phyloP scores from a whole-genome alignment of 2,113 vertebrate genomes.

The Sprattus sprattus region DNA sequence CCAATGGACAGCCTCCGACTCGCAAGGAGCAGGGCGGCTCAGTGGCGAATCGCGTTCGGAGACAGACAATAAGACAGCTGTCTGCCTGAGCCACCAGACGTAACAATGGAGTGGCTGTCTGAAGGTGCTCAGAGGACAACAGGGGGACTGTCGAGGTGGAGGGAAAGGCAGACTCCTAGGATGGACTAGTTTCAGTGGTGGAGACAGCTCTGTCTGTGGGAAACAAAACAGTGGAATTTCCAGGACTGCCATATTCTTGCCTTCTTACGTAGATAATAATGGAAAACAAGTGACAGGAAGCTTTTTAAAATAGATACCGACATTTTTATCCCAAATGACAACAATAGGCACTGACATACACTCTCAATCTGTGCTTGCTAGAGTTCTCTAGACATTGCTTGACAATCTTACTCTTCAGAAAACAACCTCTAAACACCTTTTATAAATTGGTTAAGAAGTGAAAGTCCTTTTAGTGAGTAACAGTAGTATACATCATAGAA shows the following conservation, averaged over 20 bases:
- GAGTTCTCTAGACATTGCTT: not conserved
- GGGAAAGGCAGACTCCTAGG: not conserved
- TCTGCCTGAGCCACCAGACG: constrained; percentile 59
- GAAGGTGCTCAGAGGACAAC: constrained; percentile 21
- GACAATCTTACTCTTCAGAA: not conserved
- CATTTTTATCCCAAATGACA: constrained; percentile 14
- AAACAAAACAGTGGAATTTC: constrained; percentile 32
- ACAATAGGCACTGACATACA: constrained; percentile 4
- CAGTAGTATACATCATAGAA: not conserved
- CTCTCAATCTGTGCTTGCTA: not conserved
- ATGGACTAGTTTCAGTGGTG: not conserved
- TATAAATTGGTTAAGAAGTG: not conserved
- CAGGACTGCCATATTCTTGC: constrained; percentile 1
- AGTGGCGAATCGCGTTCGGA: constrained; percentile 25
- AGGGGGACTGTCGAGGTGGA: constrained; percentile 21
- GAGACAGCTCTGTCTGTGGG: constrained; percentile 47
- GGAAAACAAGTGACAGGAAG: constrained; percentile 13
- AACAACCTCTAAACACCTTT: not conserved
- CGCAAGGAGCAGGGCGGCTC: constrained; percentile 8
- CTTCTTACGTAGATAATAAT: not conserved
- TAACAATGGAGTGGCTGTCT: constrained; percentile 40
- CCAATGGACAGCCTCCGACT: constrained; percentile 43
- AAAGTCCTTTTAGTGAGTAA: not conserved
- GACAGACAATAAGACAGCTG: constrained; percentile 63
- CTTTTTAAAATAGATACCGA: constrained; percentile 9